A percentile compares a stretch with the other conserved stretches of the same genome.
phyloP scores from a whole-genome alignment of 2,113 vertebrate species.

The Gnathonemus longibarbis region DNA sequence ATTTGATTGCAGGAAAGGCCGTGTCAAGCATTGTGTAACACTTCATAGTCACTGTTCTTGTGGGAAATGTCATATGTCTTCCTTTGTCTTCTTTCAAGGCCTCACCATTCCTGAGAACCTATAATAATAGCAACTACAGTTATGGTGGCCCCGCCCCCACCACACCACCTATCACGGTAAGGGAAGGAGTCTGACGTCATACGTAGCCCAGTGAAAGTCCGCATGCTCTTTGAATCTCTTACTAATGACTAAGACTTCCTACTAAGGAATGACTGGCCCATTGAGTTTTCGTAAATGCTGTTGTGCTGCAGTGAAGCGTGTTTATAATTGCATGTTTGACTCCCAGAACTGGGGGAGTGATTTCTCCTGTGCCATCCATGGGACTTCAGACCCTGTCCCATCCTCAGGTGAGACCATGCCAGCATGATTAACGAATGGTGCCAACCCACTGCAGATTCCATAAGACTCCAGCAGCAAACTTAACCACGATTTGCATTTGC shows the following conservation, averaged over 20 bases:
- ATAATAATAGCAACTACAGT: conserved; percentile 68
- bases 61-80: neutral
- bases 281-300: neutral
- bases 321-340: neutral
- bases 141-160: conserved; percentile 52
- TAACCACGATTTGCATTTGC: neutral
- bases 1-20: neutral
- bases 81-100: conserved; percentile 50
- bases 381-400: conserved; percentile 62
- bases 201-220: neutral
- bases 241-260: neutral
- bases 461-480: neutral
- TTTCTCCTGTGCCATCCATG: conserved; percentile 57
- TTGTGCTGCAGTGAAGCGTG: neutral
- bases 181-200: conserved; percentile 2
- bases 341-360: conserved; percentile 86
- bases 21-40: neutral
- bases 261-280: neutral
- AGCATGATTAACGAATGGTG: neutral
- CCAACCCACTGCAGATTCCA: neutral
- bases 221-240: neutral
- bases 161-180: conserved; percentile 55
- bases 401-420: conserved; percentile 70
- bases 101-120: conserved; percentile 69
- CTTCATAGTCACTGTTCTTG: neutral